Percentiles rank a stretch among this genome's conserved stretches.
phyloP scores from a whole-genome alignment of 1,140 invertebrate genomes.

The Panulirus ornatus region DNA sequence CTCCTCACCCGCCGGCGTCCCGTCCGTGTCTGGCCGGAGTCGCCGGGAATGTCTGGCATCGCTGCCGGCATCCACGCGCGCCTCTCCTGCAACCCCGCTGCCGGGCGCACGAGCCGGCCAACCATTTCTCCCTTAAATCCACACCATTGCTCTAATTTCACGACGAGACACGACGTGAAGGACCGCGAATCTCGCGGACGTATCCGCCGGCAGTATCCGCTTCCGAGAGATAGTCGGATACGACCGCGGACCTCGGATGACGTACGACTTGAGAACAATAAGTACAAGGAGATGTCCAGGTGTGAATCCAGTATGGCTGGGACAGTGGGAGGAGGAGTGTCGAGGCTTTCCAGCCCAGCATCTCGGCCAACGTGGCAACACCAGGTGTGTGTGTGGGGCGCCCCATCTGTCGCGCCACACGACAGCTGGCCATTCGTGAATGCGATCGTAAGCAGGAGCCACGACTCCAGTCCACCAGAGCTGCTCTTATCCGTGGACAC shows the following conservation, averaged over 20 bases:
- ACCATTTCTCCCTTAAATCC: background rate
- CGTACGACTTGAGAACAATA: constrained; percentile 39
- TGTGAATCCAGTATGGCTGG: constrained; percentile 35
- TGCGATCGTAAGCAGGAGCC: too few relatives aligned
- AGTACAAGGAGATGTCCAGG: constrained; percentile 32
- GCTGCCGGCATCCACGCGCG: constrained; percentile 25
- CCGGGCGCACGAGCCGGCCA: constrained; percentile 9
- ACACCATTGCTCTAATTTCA: background rate
- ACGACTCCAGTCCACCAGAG: too few relatives aligned
- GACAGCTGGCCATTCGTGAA: too few relatives aligned
- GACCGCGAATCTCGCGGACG: background rate
- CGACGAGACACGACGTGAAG: background rate
- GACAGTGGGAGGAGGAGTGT: constrained; percentile 19
- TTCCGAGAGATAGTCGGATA: background rate
- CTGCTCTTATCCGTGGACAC: too few relatives aligned
- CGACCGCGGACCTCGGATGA: background rate
- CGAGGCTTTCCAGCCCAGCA: constrained; percentile 15
- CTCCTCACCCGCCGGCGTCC: background rate
- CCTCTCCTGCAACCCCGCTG: constrained; percentile 2
- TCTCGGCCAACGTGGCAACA: constrained; percentile 18
- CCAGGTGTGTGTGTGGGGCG: too few relatives aligned
- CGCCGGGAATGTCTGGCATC: background rate
- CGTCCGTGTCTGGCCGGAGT: constrained; percentile 28
- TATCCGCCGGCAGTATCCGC: background rate
- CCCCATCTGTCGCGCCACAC: too few relatives aligned